Percentiles rank a stretch among this genome's conserved stretches.
Evolutionary conservation across 1,140 invertebrate species (phyloP).

Genomic region (Drosophila parvula): DNA sequence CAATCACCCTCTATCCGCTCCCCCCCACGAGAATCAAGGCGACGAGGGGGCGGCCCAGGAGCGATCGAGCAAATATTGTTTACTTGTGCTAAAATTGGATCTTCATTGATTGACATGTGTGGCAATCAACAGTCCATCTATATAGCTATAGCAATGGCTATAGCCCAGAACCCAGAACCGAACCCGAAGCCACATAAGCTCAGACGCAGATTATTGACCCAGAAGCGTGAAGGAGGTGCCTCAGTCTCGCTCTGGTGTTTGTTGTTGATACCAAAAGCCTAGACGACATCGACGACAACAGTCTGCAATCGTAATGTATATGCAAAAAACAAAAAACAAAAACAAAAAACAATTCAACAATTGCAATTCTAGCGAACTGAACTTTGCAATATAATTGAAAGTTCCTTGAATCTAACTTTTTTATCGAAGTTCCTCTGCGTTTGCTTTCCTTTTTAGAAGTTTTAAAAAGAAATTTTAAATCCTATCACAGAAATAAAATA

Average conservation of each 20-base stretch:
- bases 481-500: no score
- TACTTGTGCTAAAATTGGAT: slow-evolving; percentile 82
- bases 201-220: slow-evolving; percentile 80
- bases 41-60: slow-evolving; percentile 19
- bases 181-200: slow-evolving; percentile 3
- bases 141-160: neutral
- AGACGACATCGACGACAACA: slow-evolving; percentile 67
- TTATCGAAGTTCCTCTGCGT: neutral
- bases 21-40: neutral
- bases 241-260: slow-evolving; percentile 32
- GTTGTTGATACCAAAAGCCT: slow-evolving; percentile 64
- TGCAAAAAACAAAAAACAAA: slow-evolving; percentile 26
- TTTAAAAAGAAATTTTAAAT: no score
- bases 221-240: slow-evolving; percentile 64
- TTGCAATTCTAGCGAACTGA: slow-evolving; percentile 36
- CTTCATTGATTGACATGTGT: slow-evolving; percentile 77
- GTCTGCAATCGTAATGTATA: slow-evolving; percentile 43
- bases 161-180: neutral
- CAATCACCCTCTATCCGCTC: neutral
- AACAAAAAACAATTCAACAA: slow-evolving; percentile 23
- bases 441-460: neutral
- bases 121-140: slow-evolving; percentile 47
- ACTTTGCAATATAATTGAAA: slow-evolving; percentile 34
- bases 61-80: slow-evolving; percentile 72
- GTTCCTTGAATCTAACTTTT: neutral